These are phyloP conservation scores for Mylabris sibirica DNA, from an alignment of 2,888 invertebrate species.

Conservation along the genomic window DNA sequence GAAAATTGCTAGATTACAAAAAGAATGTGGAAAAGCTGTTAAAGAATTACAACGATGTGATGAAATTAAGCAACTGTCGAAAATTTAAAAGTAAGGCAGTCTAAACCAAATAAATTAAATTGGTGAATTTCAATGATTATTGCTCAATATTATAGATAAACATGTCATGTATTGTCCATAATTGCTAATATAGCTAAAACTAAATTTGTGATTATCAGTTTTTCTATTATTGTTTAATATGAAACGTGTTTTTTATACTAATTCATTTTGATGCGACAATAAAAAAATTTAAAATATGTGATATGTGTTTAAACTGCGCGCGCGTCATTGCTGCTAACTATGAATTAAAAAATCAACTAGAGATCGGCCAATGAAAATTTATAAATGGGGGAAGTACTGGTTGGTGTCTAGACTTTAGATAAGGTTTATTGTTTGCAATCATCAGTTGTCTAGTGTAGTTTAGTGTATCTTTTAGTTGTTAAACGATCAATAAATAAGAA, in stretches of 20 bases:
- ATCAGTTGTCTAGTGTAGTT: background rate
- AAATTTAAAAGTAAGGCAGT: conserved; percentile 60
- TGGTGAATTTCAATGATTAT: conserved; percentile 27
- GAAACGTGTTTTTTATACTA: background rate
- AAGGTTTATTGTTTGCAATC: background rate
- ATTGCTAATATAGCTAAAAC: too few species aligned
- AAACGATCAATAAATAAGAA: background rate
- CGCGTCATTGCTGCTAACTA: background rate
- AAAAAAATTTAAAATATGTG: background rate
- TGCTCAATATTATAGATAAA: conserved; percentile 65
- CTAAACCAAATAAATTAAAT: background rate
- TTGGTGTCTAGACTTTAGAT: too few species aligned
- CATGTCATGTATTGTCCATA: too few species aligned
- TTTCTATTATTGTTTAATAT: background rate
- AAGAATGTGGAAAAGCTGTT: conserved; percentile 57
- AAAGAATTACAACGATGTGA: conserved; percentile 57
- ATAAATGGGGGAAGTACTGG: background rate
- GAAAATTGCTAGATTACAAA: conserved; percentile 60
- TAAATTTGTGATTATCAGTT: background rate
- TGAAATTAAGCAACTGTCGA: conserved; percentile 50
- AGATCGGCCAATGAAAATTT: background rate
- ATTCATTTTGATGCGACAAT: background rate
- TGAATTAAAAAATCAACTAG: background rate
- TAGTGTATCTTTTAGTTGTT: background rate
- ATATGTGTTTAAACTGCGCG: background rate